phyloP scores from a whole-genome alignment of 2,888 invertebrate genomes.

The Papilio demoleus region DNA sequence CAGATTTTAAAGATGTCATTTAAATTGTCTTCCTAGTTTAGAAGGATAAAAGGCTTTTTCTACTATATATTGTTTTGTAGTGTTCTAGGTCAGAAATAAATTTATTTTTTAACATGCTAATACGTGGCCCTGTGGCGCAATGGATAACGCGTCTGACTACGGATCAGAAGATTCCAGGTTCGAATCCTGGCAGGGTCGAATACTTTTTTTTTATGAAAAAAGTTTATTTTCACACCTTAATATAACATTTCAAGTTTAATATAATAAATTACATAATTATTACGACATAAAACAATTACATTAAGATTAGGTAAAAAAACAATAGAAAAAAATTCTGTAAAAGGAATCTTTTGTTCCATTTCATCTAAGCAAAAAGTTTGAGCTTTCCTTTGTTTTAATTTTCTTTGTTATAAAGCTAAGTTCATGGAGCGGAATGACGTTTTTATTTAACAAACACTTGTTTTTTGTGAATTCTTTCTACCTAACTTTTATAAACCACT shows the following conservation, averaged over 20 bases:
- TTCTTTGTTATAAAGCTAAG: slow-evolving; percentile 11
- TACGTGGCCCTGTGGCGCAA: slow-evolving; percentile 85
- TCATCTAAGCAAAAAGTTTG: not conserved
- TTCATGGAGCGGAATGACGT: slow-evolving; percentile 3
- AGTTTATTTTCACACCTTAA: too few species aligned
- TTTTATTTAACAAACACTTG: not conserved
- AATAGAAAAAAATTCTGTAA: not conserved
- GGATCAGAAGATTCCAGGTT: slow-evolving; percentile 87
- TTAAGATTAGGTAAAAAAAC: not conserved
- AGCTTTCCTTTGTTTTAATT: not conserved
- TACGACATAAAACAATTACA: not conserved
- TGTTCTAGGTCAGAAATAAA: not conserved
- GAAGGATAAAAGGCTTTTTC: too few species aligned
- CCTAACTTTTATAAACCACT: not conserved
- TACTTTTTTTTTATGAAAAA: too few species aligned
- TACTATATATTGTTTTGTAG: too few species aligned
- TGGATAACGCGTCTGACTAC: slow-evolving; percentile 88
- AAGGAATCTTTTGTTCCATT: not conserved
- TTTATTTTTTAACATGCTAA: rapidly evolving
- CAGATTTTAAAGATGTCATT: too few species aligned
- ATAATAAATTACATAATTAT: too few species aligned
- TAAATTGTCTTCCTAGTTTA: too few species aligned
- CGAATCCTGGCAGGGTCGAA: slow-evolving; percentile 86
- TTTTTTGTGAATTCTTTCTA: not conserved
- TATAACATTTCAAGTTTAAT: too few species aligned